A percentile compares a stretch with the other conserved stretches of the same genome.
These are phyloP conservation scores for Gyps fulvus DNA, from an alignment of 2,113 vertebrate species.

Conservation along the genomic window DNA sequence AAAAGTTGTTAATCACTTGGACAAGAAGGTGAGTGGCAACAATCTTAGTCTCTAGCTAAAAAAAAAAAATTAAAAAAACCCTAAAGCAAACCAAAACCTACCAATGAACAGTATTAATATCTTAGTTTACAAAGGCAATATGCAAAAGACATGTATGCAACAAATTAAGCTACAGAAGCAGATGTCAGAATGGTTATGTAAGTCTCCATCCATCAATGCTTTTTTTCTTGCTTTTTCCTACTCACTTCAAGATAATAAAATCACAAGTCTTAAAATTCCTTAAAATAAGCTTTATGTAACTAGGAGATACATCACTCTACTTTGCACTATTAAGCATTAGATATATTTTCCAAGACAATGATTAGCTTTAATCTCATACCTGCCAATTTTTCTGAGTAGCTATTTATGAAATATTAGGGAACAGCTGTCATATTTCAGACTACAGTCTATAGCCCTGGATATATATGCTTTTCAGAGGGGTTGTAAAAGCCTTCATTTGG, in stretches of 20 bases:
- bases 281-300: background rate
- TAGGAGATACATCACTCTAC: background rate
- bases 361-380: background rate
- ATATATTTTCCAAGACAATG: background rate
- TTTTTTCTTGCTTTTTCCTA: background rate
- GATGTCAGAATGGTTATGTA: background rate
- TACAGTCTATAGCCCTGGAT: background rate
- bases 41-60: background rate
- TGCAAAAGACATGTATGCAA: background rate
- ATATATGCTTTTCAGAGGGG: background rate
- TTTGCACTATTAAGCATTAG: background rate
- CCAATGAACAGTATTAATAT: background rate
- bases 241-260: background rate
- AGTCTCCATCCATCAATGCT: background rate
- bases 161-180: background rate
- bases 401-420: background rate
- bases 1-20: background rate
- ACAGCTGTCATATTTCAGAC: background rate
- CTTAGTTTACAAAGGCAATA: background rate
- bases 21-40: background rate
- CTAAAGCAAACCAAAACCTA: background rate
- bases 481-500: background rate
- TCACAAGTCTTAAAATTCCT: background rate
- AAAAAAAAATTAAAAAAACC: background rate
- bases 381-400: background rate